Base-by-base conservation (phyloP, 2,113 vertebrate species). In the Aix galericulata region DNA sequence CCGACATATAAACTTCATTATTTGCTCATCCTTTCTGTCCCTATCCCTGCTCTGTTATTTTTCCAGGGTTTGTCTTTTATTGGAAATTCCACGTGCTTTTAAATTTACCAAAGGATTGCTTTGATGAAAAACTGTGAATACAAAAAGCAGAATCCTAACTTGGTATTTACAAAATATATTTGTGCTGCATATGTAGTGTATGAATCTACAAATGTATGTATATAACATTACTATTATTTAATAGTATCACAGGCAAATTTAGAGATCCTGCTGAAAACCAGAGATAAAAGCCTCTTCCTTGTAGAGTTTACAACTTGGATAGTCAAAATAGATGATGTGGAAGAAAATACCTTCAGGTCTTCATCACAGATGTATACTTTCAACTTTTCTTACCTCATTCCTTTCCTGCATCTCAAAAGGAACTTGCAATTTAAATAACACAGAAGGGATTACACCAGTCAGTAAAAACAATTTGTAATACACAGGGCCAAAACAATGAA, bases 1-100 rank as follows among this genome's bases (percentile, higher is more conserved):
- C 58, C 58, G 66, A 82, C 67, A 80, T 58, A 82, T 8, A 91
- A 92, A 82, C 44, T 29, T 93, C 13, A 62, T 46, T 89, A 93
- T 60, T 95, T 92, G 66, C 53, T 88, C 82, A 89, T 89, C 88
- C 11, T 74, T 91, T 86, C 58, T 83, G 40, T 62, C 25, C 31
- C 44, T 71, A 42, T 40, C 27, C n/a, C 36, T n/a, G 5, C 16
- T 44, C 13, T 6, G 1, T 72, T 91, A 26, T 60, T 91, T 59
- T 86, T 86, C 64, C 59, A 59, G 22, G n/a, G 3, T 53, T 91
- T 92, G 25, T 55, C 53, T 85, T 90, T 42, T 66, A 69, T 11
- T n/a, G 13, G 56, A 78, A 79, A 78, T 75, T 56, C 66, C 5
- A 81, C 3, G 6, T 20, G 38, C 25, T 87, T 84, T 85, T 73